A percentile compares a stretch with the other conserved stretches of the same genome.
These are phyloP conservation scores for Plectus sambesii DNA, from an alignment of 1,140 invertebrate genomes.

Conservation along the genomic window DNA sequence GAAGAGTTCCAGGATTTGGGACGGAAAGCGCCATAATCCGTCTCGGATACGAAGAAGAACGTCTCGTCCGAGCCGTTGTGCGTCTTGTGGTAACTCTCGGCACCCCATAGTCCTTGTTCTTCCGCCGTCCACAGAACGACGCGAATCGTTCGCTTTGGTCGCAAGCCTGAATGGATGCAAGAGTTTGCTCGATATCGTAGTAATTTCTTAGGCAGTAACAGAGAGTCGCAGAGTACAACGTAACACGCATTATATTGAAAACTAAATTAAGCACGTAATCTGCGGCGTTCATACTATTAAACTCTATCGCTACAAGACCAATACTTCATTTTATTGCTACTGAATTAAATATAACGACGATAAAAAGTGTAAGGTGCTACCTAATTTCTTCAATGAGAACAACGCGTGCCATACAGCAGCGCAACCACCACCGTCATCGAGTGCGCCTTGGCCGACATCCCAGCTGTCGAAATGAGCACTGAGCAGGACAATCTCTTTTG, in stretches of 20 bases:
- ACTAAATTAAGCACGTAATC: too few relatives aligned
- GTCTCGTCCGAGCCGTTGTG: constrained; percentile 54
- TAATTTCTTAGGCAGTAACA: too few relatives aligned
- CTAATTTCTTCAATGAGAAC: constrained; percentile 57
- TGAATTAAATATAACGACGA: too few relatives aligned
- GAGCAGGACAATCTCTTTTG: constrained; percentile 57
- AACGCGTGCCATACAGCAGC: constrained; percentile 68
- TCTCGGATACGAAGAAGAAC: constrained; percentile 65
- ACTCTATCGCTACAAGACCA: too few relatives aligned
- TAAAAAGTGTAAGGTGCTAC: too few relatives aligned
- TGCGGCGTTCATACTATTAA: too few relatives aligned
- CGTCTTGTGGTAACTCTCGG: constrained; percentile 53
- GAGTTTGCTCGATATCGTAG: too few relatives aligned
- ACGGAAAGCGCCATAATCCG: constrained; percentile 66
- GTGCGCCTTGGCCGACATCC: constrained; percentile 75
- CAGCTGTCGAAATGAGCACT: constrained; percentile 76
- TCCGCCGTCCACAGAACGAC: constrained; percentile 71
- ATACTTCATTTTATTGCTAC: too few relatives aligned
- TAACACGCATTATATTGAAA: too few relatives aligned
- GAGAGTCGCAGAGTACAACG: too few relatives aligned
- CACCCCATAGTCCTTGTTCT: constrained; percentile 62
- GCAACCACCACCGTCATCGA: constrained; percentile 70
- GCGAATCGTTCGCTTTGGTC: constrained; percentile 59
- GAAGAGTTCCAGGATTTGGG: too few relatives aligned
- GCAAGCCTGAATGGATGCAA: too few relatives aligned